phyloP scores from a whole-genome alignment of 2,113 vertebrate species.

The Cyanoramphus novaezelandiae region DNA sequence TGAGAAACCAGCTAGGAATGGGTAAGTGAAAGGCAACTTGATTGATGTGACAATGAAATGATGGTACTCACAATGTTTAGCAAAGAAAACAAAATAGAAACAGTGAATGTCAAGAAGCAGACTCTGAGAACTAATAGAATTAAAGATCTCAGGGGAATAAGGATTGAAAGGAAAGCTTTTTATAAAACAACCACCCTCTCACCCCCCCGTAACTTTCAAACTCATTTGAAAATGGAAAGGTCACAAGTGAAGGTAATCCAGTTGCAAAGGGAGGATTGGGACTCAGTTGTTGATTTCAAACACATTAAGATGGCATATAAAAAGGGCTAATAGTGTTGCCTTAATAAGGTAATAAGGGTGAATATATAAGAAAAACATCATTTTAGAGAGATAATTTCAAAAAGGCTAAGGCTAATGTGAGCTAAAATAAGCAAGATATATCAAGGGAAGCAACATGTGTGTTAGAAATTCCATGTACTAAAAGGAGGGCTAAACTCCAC shows the following conservation, averaged over 20 bases:
- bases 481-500: not conserved
- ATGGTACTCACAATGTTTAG: constrained; percentile 8
- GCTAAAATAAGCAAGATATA: not conserved
- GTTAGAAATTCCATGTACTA: not conserved
- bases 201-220: not conserved
- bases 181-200: not conserved
- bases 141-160: not conserved
- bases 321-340: not conserved
- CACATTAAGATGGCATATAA: not conserved
- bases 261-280: not conserved
- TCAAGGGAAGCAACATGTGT: not conserved
- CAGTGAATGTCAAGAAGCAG: constrained; percentile 14
- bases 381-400: not conserved
- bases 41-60: constrained; percentile 30
- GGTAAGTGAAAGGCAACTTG: constrained; percentile 6
- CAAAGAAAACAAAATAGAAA: constrained; percentile 37
- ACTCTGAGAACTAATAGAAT: constrained; percentile 7
- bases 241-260: constrained; percentile 21
- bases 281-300: not conserved
- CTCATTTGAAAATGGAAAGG: not conserved
- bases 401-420: not conserved
- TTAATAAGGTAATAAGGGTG: not conserved
- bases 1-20: not conserved
- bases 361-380: not conserved
- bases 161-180: constrained; percentile 12